Evolutionary conservation across 2,797 vertebrate species (phyloP).

Genomic region (Girardinus metallicus): DNA sequence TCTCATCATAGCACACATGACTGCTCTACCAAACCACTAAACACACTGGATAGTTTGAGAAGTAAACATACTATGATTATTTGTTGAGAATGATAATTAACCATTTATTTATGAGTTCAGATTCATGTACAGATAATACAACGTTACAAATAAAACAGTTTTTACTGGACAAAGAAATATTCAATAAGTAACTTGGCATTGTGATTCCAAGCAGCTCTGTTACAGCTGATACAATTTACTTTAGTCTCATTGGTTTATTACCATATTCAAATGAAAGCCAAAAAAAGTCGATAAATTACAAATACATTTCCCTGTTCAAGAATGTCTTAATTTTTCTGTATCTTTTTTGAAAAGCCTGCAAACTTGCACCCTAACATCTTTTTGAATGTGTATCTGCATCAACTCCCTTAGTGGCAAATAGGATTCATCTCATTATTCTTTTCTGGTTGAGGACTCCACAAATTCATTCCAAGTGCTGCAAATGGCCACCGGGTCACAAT

Average conservation of each 20-base stretch:
- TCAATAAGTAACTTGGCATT: not conserved
- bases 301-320: not conserved
- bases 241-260: not conserved
- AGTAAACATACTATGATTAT: not conserved
- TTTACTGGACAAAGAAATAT: not conserved
- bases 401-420: not conserved
- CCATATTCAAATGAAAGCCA: not conserved
- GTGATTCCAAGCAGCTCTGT: not conserved
- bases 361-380: not conserved
- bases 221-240: not conserved
- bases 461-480: not conserved
- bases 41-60: conserved; percentile 12
- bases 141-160: not conserved
- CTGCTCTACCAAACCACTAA: conserved; percentile 17
- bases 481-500: not conserved
- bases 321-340: not conserved
- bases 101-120: not conserved
- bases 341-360: not conserved
- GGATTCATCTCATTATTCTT: not conserved
- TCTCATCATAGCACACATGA: not conserved
- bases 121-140: not conserved
- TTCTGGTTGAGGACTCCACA: not conserved
- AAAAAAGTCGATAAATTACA: not conserved
- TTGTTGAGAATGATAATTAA: not conserved
- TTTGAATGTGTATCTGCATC: not conserved